Conservation (phyloP, 2,113 vertebrate species). For the Vulpes lagopus region DNA sequence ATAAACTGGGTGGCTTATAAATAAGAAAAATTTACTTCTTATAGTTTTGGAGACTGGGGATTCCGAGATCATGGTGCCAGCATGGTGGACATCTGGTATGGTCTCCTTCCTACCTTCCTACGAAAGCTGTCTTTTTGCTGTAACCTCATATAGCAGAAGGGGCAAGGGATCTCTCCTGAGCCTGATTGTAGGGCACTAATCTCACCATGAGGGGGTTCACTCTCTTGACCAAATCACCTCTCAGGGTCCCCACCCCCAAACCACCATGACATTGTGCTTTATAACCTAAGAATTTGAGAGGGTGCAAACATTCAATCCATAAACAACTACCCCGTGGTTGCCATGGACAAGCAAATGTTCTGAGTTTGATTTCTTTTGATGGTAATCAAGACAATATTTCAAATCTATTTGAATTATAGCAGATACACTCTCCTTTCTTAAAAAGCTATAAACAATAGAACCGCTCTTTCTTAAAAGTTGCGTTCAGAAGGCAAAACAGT, state of each 20-base stretch:
- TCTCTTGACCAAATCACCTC: not conserved
- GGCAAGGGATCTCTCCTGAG: not conserved
- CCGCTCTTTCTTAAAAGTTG: conserved; percentile 22
- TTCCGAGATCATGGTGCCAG: not conserved
- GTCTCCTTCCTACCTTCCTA: not conserved
- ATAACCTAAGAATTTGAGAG: not conserved
- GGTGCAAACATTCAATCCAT: not conserved
- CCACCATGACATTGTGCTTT: accelerated
- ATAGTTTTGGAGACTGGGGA: not conserved
- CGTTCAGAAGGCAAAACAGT: not conserved
- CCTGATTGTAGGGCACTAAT: not conserved
- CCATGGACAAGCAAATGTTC: not conserved
- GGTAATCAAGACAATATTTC: conserved; percentile 56
- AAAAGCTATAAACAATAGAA: not conserved
- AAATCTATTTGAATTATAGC: conserved; percentile 10
- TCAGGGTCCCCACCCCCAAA: not conserved
- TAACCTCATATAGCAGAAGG: not conserved
- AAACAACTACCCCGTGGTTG: not conserved
- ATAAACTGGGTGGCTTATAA: not conserved
- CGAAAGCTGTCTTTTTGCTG: not conserved
- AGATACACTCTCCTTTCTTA: not conserved
- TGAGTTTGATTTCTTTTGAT: conserved; percentile 32
- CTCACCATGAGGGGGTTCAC: not conserved
- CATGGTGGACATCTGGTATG: not conserved
- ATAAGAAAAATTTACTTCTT: not conserved